Conservation (phyloP, 1,140 invertebrate species). For the Parapsyche elsis region DNA sequence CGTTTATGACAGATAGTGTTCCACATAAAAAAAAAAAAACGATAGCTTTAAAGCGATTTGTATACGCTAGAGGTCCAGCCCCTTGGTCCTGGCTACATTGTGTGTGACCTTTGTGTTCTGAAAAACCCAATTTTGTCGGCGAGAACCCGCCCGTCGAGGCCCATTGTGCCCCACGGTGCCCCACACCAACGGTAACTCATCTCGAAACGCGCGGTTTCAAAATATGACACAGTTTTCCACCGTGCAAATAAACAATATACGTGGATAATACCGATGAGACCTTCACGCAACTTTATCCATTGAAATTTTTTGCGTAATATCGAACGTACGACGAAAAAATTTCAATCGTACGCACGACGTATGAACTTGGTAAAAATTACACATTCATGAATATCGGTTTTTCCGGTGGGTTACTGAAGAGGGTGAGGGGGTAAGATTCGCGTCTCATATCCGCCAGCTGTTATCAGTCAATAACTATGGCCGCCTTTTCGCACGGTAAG, state of each 20-base stretch:
- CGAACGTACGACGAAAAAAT: too few species aligned
- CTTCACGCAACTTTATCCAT: background rate
- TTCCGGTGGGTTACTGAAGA: too few species aligned
- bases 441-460: constrained; percentile 42
- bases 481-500: constrained; percentile 26
- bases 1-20: constrained; percentile 26
- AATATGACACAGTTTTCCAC: too few species aligned
- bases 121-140: constrained; percentile 43
- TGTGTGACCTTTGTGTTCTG: constrained; percentile 37
- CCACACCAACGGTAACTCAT: background rate
- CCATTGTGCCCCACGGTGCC: background rate
- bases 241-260: background rate
- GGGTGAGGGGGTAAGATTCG: background rate
- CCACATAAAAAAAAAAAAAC: constrained; percentile 12
- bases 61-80: constrained; percentile 10
- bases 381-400: too few species aligned
- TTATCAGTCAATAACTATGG: constrained; percentile 38
- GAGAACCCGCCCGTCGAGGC: background rate
- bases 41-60: constrained; percentile 30
- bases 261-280: background rate
- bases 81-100: constrained; percentile 8
- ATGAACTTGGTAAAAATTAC: too few species aligned
- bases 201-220: background rate
- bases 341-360: too few species aligned
- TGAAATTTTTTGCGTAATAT: too few species aligned